A percentile compares a stretch with the other conserved stretches of the same genome.
Evolutionary conservation across 2,113 vertebrate genomes (phyloP).

Genomic region (Carassius gibelio): DNA sequence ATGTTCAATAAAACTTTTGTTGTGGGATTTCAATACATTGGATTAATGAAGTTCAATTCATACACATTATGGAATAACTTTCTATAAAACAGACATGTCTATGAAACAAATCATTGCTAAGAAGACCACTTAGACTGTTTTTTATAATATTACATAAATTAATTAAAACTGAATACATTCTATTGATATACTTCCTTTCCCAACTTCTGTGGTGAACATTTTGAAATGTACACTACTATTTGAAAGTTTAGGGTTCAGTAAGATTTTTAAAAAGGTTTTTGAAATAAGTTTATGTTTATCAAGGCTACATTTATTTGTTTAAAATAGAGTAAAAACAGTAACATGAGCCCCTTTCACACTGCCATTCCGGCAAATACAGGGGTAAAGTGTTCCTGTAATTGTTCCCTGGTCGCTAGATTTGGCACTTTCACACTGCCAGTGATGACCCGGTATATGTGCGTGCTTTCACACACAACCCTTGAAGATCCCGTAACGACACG

Average conservation of each 20-base stretch:
- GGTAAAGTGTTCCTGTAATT: too few species aligned
- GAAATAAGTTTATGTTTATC: not conserved
- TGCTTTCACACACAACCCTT: too few species aligned
- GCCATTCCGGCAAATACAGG: too few species aligned
- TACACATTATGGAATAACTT: not conserved
- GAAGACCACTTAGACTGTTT: not conserved
- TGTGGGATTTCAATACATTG: not conserved
- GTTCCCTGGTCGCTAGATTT: too few species aligned
- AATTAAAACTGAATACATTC: not conserved
- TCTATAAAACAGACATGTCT: not conserved
- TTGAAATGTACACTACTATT: not conserved
- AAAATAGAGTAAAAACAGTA: too few species aligned
- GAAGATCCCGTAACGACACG: too few species aligned
- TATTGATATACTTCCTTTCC: not conserved
- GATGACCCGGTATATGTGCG: too few species aligned
- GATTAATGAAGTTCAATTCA: not conserved
- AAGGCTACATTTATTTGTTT: not conserved
- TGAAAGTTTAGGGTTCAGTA: not conserved
- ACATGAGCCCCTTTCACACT: too few species aligned
- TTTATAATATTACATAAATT: not conserved
- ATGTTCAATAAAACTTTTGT: not conserved
- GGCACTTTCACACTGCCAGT: too few species aligned
- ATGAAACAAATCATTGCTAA: not conserved
- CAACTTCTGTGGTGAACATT: not conserved
- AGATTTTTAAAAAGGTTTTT: not conserved